Evolutionary conservation across 2,797 vertebrate species (phyloP), one percentile per base, ranked within the genome.

Genomic region (Cirrhinus molitorella): DNA sequence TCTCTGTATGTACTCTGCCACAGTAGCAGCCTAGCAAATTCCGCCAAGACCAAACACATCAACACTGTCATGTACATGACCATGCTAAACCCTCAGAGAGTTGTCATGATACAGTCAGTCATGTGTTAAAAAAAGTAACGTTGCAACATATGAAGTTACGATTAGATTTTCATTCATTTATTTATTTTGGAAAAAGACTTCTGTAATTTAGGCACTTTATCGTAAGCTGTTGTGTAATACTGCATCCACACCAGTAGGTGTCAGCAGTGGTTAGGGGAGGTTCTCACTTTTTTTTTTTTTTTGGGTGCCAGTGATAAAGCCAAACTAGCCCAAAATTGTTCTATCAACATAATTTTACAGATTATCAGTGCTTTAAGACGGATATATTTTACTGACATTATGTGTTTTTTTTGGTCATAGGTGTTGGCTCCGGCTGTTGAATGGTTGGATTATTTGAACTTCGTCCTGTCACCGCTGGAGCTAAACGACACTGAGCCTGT

Each of bases 381-480:
- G 43, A 28, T 37, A 23, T 28, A 63, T 28, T 23, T 23, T 51
- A 3, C 40, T 71, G 55, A 66, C 19, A 9, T 11, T 75, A 11
- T 66, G 34, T 13, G 2, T 76, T 23, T 49, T 1, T 31, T 68
- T 70, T 3, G 3, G 21, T 37, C 80, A 10, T 89, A 96, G 98
- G 71, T 87, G 31, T 90, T 99, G 88, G 97, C 97, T 0, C 97
- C 98, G 0, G 93, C 95, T 0, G 88, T 99, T 5, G 96, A 99
- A 81, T 99, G 98, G 98, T 86, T 99, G 86, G 97, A 98, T 91
- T 98, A 95, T 90, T 92, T 99, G 89, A 93, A 94, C 23, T 97
- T 95, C 0, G 94, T 95, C 23, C 91, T 99, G 81, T 94, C 96
- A 3, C 98, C 98, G 0, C 92, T 98, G 89, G 97, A 98, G 61